Evolutionary conservation across 2,888 invertebrate species (phyloP).

Genomic region (Heliconius hortense): DNA sequence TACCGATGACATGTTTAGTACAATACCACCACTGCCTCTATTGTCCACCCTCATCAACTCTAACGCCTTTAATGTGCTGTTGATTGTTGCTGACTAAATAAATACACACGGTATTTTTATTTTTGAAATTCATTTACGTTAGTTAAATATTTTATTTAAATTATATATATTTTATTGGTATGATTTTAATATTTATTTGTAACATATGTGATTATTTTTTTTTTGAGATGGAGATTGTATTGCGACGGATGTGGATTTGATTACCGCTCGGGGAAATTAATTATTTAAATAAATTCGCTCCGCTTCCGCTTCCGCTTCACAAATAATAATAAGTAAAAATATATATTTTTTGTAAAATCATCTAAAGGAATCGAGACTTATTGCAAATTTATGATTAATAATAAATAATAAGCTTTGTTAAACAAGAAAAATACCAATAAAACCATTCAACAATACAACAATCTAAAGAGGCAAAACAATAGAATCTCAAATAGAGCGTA

Average conservation of each 20-base stretch:
- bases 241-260: not conserved
- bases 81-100: slow-evolving; percentile 67
- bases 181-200: too few species aligned
- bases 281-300: not conserved
- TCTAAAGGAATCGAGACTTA: too few species aligned
- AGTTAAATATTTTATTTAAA: not conserved
- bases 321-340: too few species aligned
- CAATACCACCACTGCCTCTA: slow-evolving; percentile 62
- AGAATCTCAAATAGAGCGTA: not conserved
- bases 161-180: not conserved
- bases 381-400: not conserved
- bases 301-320: too few species aligned
- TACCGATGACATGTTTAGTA: slow-evolving; percentile 69
- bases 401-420: not conserved
- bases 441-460: not conserved
- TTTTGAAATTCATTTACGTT: too few species aligned
- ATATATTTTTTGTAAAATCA: too few species aligned
- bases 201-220: too few species aligned
- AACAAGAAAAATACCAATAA: not conserved
- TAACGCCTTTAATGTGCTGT: slow-evolving; percentile 65
- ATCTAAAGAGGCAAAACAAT: not conserved
- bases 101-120: slow-evolving; percentile 5
- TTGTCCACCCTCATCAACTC: slow-evolving; percentile 63
- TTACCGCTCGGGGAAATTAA: not conserved
- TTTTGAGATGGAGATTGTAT: not conserved